Evolutionary conservation across 2,797 vertebrate genomes (phyloP), one percentile per base, ranked within the genome.

Genomic region (Alauda arvensis): DNA sequence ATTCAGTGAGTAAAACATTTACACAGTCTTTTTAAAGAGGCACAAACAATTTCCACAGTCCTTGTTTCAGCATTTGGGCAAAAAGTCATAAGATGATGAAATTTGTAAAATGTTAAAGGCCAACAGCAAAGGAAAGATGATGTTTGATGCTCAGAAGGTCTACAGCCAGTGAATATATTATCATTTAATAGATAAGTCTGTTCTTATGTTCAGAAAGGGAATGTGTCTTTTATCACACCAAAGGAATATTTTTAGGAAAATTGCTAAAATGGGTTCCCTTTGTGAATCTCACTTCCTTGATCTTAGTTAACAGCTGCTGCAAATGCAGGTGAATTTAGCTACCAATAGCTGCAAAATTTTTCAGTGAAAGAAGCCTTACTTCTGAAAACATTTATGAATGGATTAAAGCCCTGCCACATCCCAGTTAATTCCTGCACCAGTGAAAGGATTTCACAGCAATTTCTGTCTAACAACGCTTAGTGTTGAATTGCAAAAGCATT

Each of bases 41-140:
- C 7, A 52, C 1, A 65, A 68, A 43, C 4, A 14, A 3, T 29
- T 77, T 76, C 56, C 53, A 74, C 34, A 69, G 17, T 66, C 28
- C 29, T 59, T 2, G 3, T 31, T 90, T 76, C 33, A 84, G 3
- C 59, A 49, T 75, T 65, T 89, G 79, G 23, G 62, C 5, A 26
- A 56, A 75, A 39, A 42, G 17, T 62, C 9, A 1, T 63, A 87
- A 37, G 16, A 23, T 43, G 24, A 67, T 48, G 63, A 68, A 91
- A 89, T 91, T 69, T 51, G 29, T 90, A 45, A 83, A 89, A 92
- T 71, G 12, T 56, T 57, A n/a, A 81, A 83, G 65, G 66, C 31
- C 72, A 42, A 74, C 6, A 68, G 29, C 33, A 77, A 69, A 85
- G 14, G n/a, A 71, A 89, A 91, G 40, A n/a, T 79, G 10, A 31